A percentile compares a stretch with the other conserved stretches of the same genome.
Conservation (phyloP, 2,113 vertebrate species). For the Nerophis lumbriciformis region DNA sequence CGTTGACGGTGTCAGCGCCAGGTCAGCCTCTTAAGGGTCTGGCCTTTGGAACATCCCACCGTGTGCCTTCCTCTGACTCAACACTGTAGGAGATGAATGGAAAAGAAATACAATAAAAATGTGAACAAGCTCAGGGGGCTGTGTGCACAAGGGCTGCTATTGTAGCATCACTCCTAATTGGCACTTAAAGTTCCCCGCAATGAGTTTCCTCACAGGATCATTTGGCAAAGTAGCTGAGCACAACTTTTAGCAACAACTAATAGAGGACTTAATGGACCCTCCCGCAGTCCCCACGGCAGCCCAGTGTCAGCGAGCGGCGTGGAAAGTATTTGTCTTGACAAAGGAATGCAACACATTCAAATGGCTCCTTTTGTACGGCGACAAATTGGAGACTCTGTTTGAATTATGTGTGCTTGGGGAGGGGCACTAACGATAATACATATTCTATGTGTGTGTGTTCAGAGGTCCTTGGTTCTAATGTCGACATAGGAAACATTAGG, state of each 20-base stretch:
- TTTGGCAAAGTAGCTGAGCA: constrained; percentile 4
- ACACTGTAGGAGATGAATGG: not conserved
- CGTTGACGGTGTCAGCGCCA: not conserved
- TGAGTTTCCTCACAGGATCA: constrained; percentile 9
- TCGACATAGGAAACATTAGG: constrained; percentile 19
- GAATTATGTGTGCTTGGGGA: not conserved
- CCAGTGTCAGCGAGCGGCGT: not conserved
- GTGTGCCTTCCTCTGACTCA: not conserved
- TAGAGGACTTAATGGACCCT: constrained; percentile 3
- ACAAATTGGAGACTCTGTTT: not conserved
- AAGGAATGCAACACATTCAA: not conserved
- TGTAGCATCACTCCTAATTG: constrained; percentile 1
- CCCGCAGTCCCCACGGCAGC: not conserved
- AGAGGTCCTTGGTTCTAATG: constrained; percentile 13
- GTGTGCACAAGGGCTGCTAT: not conserved
- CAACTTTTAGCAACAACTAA: constrained; percentile 9
- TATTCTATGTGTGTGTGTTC: constrained; percentile 5
- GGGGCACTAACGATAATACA: not conserved
- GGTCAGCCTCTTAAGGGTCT: not conserved
- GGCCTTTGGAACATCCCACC: not conserved
- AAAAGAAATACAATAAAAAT: not conserved
- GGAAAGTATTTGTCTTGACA: constrained; percentile 1
- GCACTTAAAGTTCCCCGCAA: constrained; percentile 3
- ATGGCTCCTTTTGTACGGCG: not conserved
- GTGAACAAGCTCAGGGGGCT: not conserved